Percentiles rank a stretch among this genome's conserved stretches.
These are phyloP conservation scores for Serripes groenlandicus DNA, from an alignment of 2,888 invertebrate species.

Conservation along the genomic window DNA sequence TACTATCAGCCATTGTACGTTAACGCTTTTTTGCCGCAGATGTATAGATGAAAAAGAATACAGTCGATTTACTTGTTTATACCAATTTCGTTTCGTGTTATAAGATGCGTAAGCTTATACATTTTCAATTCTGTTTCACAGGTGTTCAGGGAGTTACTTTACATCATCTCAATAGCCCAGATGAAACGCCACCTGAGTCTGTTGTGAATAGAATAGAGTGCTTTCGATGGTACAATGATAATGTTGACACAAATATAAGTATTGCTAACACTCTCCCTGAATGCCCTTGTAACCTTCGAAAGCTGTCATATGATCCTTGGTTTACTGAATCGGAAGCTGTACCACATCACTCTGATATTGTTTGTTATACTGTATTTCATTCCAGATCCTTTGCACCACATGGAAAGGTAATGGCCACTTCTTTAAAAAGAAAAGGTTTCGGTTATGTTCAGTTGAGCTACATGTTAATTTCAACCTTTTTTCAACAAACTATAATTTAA, in stretches of 20 bases:
- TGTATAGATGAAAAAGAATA: no score
- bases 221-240: not conserved
- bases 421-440: not conserved
- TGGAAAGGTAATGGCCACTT: conserved; percentile 34
- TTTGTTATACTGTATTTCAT: conserved; percentile 25
- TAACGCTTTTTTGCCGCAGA: no score
- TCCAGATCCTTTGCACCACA: conserved; percentile 1
- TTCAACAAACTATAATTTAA: not conserved
- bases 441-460: not conserved
- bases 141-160: conserved; percentile 14
- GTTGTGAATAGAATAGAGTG: not conserved
- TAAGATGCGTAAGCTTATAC: no score
- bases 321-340: not conserved
- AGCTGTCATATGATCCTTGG: conserved; percentile 48
- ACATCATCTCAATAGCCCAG: not conserved
- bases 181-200: not conserved
- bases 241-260: not conserved
- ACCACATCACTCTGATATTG: not conserved
- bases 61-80: no score
- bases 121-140: no score
- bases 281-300: conserved; percentile 46
- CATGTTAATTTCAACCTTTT: not conserved
- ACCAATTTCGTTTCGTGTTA: no score
- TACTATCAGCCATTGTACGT: no score
- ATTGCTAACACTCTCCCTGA: conserved; percentile 1